A percentile compares a stretch with the other conserved stretches of the same genome.
Evolutionary conservation across 2,113 vertebrate species (phyloP).

Genomic region (Psittacula cyanocephala): DNA sequence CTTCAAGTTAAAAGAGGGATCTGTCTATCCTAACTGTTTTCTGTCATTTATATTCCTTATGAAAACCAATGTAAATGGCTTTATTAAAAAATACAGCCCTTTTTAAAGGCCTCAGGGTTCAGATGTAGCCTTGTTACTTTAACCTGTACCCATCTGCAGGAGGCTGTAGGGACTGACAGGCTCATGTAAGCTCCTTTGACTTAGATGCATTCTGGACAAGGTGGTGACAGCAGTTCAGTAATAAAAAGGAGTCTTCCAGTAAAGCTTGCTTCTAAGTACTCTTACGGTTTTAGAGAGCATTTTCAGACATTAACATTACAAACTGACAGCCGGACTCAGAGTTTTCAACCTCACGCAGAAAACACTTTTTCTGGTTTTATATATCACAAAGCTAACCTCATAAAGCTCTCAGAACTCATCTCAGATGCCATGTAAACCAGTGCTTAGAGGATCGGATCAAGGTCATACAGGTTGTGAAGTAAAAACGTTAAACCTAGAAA

Average conservation of each 20-base stretch:
- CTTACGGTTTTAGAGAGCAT: not conserved
- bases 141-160: not conserved
- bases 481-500: not conserved
- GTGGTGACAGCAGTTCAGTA: not conserved
- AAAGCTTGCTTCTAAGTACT: not conserved
- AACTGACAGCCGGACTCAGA: not conserved
- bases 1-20: not conserved
- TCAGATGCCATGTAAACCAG: not conserved
- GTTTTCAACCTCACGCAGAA: not conserved
- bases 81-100: not conserved
- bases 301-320: not conserved
- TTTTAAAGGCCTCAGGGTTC: not conserved
- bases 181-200: not conserved
- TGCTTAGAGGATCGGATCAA: not conserved
- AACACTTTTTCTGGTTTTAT: not conserved
- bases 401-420: not conserved
- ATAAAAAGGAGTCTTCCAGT: not conserved
- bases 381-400: not conserved
- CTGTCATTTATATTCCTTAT: not conserved
- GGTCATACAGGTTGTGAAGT: not conserved
- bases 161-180: not conserved
- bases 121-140: not conserved
- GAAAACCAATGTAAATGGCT: not conserved
- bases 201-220: not conserved
- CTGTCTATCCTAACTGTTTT: not conserved